Conservation (phyloP, 1,140 invertebrate genomes). For the Brachionus koreanus region DNA sequence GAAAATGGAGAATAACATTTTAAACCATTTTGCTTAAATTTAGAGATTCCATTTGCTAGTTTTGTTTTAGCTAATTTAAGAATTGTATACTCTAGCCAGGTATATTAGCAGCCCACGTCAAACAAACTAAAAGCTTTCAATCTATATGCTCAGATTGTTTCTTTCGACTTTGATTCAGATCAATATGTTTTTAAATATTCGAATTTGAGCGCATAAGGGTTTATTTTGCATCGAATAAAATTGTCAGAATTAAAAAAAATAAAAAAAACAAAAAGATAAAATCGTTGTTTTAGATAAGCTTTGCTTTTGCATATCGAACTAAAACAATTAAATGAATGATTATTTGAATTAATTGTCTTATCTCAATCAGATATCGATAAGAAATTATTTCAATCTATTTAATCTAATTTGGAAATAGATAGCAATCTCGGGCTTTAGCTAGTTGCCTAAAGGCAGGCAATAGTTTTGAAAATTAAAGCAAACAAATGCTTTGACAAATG, state of each 20-base stretch:
- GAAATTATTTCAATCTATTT: not conserved
- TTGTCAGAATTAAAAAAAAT: not conserved
- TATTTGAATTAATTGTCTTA: not conserved
- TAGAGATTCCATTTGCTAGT: not conserved
- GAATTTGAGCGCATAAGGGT: not conserved
- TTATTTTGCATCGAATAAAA: not conserved
- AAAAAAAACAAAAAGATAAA: not conserved
- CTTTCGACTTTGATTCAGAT: not conserved
- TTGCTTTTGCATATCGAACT: not conserved
- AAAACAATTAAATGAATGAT: not conserved
- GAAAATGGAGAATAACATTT: not conserved
- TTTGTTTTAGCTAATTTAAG: not conserved
- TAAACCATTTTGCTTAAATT: not conserved
- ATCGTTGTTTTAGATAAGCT: not conserved
- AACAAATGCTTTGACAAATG: slow-evolving; percentile 7
- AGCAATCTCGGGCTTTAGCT: not conserved
- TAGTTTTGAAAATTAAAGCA: not conserved
- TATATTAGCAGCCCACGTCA: not conserved
- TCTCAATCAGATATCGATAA: slow-evolving; percentile 2
- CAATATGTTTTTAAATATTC: slow-evolving; percentile 2
- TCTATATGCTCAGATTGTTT: not conserved
- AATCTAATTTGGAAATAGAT: not conserved
- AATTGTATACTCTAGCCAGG: not conserved
- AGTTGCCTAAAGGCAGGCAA: not conserved
- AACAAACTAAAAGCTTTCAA: not conserved